A percentile compares a stretch with the other conserved stretches of the same genome.
These are phyloP conservation scores for Operophtera brumata DNA, from an alignment of 2,888 invertebrate species.

Conservation along the genomic window DNA sequence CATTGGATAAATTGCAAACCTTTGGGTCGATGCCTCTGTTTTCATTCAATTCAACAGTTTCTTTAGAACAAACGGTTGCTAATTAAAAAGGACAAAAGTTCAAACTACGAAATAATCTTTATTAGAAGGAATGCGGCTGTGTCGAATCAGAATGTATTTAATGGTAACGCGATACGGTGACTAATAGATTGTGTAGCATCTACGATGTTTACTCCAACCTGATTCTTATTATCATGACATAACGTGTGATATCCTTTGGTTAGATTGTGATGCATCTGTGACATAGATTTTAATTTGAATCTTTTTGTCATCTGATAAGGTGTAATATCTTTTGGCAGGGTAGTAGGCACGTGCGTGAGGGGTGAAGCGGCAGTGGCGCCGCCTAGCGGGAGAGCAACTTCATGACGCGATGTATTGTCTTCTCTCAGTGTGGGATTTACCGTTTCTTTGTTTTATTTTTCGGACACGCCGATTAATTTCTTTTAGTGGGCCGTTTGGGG, in stretches of 20 bases:
- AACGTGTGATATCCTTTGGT: conserved; percentile 55
- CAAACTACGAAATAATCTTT: conserved; percentile 68
- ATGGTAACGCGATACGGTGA: conserved; percentile 67
- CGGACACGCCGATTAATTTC: conserved; percentile 69
- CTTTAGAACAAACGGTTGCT: neutral
- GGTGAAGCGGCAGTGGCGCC: conserved; percentile 62
- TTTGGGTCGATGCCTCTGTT: no score
- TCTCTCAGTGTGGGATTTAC: conserved; percentile 73
- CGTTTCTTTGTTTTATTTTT: conserved; percentile 72
- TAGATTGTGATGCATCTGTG: conserved; percentile 47
- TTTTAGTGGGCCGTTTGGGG: conserved; percentile 59
- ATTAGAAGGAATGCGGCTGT: conserved; percentile 59
- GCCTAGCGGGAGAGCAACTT: conserved; percentile 74
- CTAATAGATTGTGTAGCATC: conserved; percentile 60
- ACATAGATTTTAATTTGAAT: conserved; percentile 41
- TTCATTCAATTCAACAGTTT: no score
- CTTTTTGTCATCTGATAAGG: conserved; percentile 53
- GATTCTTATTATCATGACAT: conserved; percentile 49
- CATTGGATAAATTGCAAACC: no score
- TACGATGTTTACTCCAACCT: conserved; percentile 39
- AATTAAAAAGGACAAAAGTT: conserved; percentile 69
- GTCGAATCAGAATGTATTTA: conserved; percentile 66
- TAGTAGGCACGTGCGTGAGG: conserved; percentile 72
- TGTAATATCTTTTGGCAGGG: conserved; percentile 52
- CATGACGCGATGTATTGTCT: conserved; percentile 75